A percentile compares a stretch with the other conserved stretches of the same genome.
phyloP scores from a whole-genome alignment of 2,888 invertebrate genomes.

The Rhogogaster chlorosoma region DNA sequence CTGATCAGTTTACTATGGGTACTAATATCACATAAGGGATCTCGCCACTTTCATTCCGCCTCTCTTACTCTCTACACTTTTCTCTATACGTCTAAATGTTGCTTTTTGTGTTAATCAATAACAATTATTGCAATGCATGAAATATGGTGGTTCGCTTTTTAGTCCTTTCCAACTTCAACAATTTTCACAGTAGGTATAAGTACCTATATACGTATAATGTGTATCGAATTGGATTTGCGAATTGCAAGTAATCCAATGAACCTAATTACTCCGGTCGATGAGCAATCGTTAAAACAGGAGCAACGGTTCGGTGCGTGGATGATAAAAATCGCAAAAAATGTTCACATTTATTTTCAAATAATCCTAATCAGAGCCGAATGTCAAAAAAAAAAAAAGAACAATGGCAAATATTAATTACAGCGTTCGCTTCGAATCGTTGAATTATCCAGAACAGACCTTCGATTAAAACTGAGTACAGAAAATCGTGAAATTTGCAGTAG shows the following conservation, averaged over 20 bases:
- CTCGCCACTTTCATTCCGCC: neutral
- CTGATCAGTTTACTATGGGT: neutral
- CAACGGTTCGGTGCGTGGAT: constrained; percentile 16
- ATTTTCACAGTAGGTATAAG: neutral
- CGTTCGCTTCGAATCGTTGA: neutral
- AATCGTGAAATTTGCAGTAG: neutral
- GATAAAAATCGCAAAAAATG: neutral
- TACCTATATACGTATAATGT: neutral
- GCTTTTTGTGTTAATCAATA: neutral
- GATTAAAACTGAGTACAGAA: neutral
- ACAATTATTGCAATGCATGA: neutral
- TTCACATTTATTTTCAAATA: neutral
- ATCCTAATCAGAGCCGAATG: neutral
- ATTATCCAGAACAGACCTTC: neutral
- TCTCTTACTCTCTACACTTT: neutral
- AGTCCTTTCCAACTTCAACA: neutral
- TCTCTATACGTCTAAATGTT: neutral
- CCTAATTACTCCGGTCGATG: neutral
- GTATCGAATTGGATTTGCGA: neutral
- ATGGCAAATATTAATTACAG: neutral
- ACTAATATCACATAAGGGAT: neutral
- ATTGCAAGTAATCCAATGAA: neutral
- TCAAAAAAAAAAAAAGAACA: no score
- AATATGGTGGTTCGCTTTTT: neutral
- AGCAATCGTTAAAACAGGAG: constrained; percentile 6